phyloP scores from a whole-genome alignment of 1,140 invertebrate species.

The Procambarus clarkii region DNA sequence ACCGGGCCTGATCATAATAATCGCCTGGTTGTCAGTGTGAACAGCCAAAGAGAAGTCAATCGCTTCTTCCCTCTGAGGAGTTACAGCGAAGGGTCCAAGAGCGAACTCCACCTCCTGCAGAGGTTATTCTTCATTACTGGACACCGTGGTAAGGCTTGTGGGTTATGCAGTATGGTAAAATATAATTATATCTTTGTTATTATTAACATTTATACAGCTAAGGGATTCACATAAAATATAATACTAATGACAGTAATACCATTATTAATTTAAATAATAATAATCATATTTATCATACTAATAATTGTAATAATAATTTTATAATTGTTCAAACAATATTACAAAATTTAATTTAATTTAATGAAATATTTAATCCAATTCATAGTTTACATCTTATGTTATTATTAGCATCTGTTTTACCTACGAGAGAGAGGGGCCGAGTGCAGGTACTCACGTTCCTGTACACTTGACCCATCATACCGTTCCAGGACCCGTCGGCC shows the following conservation, averaged over 20 bases:
- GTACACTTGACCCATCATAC: conserved; percentile 17
- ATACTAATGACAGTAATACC: no score
- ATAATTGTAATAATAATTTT: no score
- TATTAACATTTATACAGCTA: no score
- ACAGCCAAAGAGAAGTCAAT: conserved; percentile 21
- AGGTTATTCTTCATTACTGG: no score
- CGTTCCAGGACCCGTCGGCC: conserved; percentile 15
- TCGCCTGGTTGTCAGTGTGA: background rate
- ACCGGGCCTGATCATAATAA: conserved; percentile 15
- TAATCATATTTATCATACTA: no score
- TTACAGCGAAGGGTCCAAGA: conserved; percentile 27
- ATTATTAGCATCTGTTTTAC: conserved; percentile 1
- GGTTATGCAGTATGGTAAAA: no score
- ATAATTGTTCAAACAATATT: no score
- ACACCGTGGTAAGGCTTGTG: no score
- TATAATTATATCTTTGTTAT: no score
- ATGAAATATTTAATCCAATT: background rate
- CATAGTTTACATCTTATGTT: background rate
- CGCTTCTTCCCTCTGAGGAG: background rate
- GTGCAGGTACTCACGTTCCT: background rate
- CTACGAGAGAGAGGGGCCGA: background rate
- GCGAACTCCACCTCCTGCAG: conserved; percentile 38
- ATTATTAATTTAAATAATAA: no score
- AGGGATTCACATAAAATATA: no score
- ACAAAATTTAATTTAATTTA: no score